phyloP scores from a whole-genome alignment of 2,888 invertebrate genomes.

The Galerucella nymphaeae region DNA sequence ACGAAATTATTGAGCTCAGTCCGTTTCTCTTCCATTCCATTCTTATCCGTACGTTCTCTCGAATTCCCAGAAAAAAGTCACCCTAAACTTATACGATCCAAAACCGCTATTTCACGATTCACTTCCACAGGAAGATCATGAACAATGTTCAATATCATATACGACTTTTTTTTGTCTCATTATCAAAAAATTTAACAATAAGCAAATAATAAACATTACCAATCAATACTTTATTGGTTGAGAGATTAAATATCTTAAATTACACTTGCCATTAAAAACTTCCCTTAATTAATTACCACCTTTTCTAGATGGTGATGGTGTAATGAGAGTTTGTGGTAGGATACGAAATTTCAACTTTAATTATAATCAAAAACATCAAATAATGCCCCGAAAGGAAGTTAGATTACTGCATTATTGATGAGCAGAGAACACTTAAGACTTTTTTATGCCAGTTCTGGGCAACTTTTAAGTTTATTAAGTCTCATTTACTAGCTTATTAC shows the following conservation, averaged over 20 bases:
- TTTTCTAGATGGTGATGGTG: constrained; percentile 6
- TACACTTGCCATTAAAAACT: neutral
- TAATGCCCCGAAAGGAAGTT: neutral
- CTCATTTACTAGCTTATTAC: too few species aligned
- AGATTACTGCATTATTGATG: neutral
- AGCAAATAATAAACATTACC: too few species aligned
- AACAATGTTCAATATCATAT: neutral
- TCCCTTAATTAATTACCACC: neutral
- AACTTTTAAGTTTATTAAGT: too few species aligned
- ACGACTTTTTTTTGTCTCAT: too few species aligned
- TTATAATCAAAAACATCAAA: neutral
- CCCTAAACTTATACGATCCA: neutral
- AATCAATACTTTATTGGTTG: neutral
- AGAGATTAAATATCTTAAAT: neutral
- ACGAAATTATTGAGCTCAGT: neutral
- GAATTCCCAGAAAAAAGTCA: neutral
- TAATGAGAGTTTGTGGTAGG: constrained; percentile 1
- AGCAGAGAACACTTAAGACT: too few species aligned
- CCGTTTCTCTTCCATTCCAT: neutral
- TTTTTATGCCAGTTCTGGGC: too few species aligned
- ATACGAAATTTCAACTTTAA: neutral
- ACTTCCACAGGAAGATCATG: neutral
- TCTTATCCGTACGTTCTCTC: neutral
- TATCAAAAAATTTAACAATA: too few species aligned
- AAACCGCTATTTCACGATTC: neutral